Percentiles rank a stretch among this genome's conserved stretches.
phyloP scores from a whole-genome alignment of 2,113 vertebrate species.

The Oreotragus oreotragus region DNA sequence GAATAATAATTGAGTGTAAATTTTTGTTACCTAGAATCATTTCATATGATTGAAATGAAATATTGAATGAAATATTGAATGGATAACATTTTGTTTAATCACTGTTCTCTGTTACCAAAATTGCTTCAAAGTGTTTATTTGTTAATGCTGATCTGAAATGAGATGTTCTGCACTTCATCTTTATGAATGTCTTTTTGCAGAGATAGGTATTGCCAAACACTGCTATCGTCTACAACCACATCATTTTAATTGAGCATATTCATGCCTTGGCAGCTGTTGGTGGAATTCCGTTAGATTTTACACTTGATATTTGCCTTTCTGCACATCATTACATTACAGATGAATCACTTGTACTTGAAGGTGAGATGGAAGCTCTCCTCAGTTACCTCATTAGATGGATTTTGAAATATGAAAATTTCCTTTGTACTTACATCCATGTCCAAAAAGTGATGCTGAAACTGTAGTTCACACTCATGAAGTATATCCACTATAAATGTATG shows the following conservation, averaged over 20 bases:
- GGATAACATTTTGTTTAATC: neutral
- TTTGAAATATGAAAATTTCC: neutral
- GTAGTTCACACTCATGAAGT: neutral
- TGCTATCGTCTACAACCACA: neutral
- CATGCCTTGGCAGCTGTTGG: neutral
- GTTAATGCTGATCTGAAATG: neutral
- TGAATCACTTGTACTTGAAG: neutral
- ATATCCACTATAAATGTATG: neutral
- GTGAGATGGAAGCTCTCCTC: neutral
- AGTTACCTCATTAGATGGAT: neutral
- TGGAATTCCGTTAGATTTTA: neutral
- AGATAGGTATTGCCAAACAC: neutral
- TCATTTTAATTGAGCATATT: neutral
- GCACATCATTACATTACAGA: neutral
- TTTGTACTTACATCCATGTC: neutral
- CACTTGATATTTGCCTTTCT: neutral
- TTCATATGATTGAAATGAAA: no score
- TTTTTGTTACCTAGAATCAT: neutral
- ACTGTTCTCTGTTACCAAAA: neutral
- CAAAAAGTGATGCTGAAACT: neutral
- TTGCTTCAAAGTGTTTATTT: neutral
- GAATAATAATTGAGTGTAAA: neutral
- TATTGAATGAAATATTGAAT: neutral
- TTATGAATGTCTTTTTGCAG: neutral
- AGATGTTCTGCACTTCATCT: neutral